Evolutionary conservation across 2,797 vertebrate genomes (phyloP).

Genomic region (Garrulus glandarius): DNA sequence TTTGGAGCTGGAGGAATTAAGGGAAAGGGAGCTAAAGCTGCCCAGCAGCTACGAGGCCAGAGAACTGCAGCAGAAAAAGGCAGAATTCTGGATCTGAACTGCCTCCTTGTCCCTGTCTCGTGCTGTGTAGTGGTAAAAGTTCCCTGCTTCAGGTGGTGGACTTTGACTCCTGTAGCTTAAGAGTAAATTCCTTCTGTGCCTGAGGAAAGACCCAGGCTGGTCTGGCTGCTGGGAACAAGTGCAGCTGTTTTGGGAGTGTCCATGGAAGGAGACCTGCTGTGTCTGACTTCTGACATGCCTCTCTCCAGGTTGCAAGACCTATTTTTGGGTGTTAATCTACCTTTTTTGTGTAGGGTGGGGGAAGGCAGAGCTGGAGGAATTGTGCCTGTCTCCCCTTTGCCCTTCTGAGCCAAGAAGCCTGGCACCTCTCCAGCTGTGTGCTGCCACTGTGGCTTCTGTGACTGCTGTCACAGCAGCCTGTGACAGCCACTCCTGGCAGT

Average conservation of each 20-base stretch:
- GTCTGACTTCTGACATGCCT: not conserved
- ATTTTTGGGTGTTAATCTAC: not conserved
- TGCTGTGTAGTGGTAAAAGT: not conserved
- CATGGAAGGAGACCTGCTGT: not conserved
- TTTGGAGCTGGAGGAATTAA: not conserved
- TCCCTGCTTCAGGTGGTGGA: not conserved
- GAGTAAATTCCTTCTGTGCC: not conserved
- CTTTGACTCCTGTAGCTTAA: conserved; percentile 1
- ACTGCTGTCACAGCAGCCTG: not conserved
- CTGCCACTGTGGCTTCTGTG: not conserved
- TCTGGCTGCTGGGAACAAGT: not conserved
- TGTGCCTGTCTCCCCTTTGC: not conserved
- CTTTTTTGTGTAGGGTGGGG: not conserved
- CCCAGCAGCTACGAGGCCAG: not conserved
- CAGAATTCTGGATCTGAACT: not conserved
- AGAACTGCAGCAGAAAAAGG: not conserved
- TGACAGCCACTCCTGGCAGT: not conserved
- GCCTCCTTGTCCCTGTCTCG: not conserved
- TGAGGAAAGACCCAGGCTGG: not conserved
- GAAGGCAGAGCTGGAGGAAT: not conserved
- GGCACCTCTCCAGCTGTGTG: not conserved
- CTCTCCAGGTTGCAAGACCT: not conserved
- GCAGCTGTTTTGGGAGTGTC: not conserved
- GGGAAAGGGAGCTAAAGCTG: not conserved
- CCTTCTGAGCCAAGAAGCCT: not conserved